These are phyloP conservation scores for Athene cunicularia DNA, from an alignment of 2,113 vertebrate genomes.

Conservation along the genomic window DNA sequence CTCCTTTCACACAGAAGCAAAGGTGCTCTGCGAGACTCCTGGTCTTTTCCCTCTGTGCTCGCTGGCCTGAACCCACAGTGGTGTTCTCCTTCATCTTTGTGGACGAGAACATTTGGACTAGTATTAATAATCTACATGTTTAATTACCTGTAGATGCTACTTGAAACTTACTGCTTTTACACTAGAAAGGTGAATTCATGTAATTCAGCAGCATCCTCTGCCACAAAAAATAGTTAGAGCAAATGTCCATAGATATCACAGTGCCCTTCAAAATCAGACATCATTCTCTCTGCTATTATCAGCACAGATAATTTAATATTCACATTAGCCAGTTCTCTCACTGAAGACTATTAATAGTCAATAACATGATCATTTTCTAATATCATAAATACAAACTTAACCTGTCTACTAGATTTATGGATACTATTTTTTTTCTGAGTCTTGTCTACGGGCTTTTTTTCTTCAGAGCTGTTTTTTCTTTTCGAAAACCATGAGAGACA, in stretches of 20 bases:
- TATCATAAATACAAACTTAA: neutral
- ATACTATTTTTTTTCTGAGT: neutral
- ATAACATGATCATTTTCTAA: neutral
- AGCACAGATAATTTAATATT: neutral
- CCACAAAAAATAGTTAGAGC: neutral
- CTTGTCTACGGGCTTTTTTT: neutral
- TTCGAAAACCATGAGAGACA: neutral
- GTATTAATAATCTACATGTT: neutral
- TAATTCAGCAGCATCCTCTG: neutral
- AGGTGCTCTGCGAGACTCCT: neutral
- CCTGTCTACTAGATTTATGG: neutral
- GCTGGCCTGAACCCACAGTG: neutral
- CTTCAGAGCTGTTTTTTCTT: neutral
- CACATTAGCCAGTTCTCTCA: neutral
- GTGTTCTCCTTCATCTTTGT: accelerated
- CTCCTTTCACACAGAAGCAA: neutral
- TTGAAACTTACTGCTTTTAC: neutral
- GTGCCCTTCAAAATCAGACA: neutral
- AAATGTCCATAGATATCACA: neutral
- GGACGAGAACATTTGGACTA: neutral
- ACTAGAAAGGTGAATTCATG: neutral
- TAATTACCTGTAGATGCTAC: neutral
- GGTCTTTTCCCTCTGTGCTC: neutral
- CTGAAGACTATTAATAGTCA: neutral
- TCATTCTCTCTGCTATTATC: neutral